A percentile compares a stretch with the other conserved stretches of the same genome.
Conservation (phyloP, 1,140 invertebrate species). For the Cyrtorhinus lividipennis region DNA sequence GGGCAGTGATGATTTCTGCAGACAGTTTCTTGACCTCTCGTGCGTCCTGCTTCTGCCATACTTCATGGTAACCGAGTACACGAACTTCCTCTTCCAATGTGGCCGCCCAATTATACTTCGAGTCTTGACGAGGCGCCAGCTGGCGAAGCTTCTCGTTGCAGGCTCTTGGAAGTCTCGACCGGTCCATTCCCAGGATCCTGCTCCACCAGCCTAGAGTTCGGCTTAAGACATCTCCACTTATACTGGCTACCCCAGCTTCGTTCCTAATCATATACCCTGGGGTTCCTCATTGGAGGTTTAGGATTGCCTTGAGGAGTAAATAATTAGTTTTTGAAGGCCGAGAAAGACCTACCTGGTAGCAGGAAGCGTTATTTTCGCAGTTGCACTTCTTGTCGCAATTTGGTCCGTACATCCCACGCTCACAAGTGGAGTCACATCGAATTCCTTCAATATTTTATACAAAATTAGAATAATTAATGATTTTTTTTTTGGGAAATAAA, state of each 20-base stretch:
- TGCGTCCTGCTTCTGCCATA: no score
- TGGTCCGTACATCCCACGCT: constrained; percentile 57
- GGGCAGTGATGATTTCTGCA: not conserved
- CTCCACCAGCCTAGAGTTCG: not conserved
- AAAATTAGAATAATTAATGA: no score
- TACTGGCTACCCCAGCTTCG: not conserved
- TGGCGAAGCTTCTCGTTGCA: constrained; percentile 4
- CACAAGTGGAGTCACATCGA: constrained; percentile 70
- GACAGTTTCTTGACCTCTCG: not conserved
- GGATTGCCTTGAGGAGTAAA: not conserved
- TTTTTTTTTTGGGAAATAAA: no score
- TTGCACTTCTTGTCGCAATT: constrained; percentile 62
- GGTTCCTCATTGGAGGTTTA: not conserved
- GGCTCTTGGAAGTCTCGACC: constrained; percentile 1
- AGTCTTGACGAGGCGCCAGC: not conserved
- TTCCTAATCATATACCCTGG: not conserved
- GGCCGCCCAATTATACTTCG: not conserved
- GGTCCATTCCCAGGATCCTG: not conserved
- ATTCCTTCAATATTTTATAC: no score
- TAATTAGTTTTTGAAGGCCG: no score
- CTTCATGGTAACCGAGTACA: not conserved
- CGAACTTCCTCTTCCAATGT: not conserved
- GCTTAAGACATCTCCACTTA: not conserved
- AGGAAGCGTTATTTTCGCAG: constrained; percentile 76
- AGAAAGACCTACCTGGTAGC: constrained; percentile 47